These are phyloP conservation scores for Cliona cf. orientalis DNA, from an alignment of 37 sponge, comb jelly and placozoan genomes.

Conservation along the genomic window DNA sequence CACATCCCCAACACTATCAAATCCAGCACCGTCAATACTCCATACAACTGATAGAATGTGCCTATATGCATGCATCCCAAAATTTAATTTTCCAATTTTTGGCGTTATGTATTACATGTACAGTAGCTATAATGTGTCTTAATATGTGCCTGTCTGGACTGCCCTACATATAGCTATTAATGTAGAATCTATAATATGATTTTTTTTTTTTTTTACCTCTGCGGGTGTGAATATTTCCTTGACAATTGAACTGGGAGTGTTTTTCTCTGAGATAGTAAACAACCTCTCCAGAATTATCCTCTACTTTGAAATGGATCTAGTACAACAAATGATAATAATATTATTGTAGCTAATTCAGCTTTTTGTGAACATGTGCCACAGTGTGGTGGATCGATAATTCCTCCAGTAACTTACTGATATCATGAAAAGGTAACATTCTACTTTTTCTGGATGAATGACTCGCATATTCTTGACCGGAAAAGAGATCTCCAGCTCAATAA, in stretches of 20 bases:
- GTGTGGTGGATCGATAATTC: too few species aligned
- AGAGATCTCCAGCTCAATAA: slow-evolving; percentile 4
- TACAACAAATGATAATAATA: background rate
- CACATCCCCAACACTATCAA: slow-evolving; percentile 11
- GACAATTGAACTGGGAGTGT: background rate
- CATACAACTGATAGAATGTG: background rate
- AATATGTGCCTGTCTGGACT: background rate
- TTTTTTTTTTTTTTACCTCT: background rate
- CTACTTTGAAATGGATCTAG: slow-evolving; percentile 20
- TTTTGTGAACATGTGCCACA: background rate
- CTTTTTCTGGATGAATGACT: slow-evolving; percentile 8
- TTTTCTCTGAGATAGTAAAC: slow-evolving; percentile 3
- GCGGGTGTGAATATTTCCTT: slow-evolving; percentile 6
- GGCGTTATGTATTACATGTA: too few species aligned
- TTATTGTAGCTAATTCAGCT: background rate
- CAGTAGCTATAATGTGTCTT: too few species aligned
- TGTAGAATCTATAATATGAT: too few species aligned
- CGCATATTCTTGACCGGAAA: slow-evolving; percentile 31
- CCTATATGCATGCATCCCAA: too few species aligned
- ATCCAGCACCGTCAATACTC: slow-evolving; percentile 22
- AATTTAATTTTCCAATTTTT: too few species aligned
- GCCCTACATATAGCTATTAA: too few species aligned
- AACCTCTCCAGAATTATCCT: slow-evolving; percentile 25
- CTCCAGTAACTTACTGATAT: slow-evolving; percentile 17
- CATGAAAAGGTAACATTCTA: slow-evolving; percentile 24